Percentiles rank a stretch among this genome's conserved stretches.
Evolutionary conservation across 2,888 invertebrate genomes (phyloP).

Genomic region (Lasioglossum oenotherae): DNA sequence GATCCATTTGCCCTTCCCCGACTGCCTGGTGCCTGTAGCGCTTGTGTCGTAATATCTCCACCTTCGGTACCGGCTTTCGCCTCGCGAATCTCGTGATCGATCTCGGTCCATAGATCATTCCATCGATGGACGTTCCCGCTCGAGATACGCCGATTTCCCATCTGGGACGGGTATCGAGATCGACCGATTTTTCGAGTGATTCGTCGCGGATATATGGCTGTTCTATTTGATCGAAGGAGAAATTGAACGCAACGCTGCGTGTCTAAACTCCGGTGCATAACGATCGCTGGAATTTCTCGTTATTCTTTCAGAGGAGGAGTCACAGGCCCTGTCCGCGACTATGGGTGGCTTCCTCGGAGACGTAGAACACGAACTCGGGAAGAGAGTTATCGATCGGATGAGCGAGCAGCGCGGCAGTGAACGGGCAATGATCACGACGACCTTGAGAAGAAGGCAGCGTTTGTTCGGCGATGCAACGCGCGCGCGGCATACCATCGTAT

Average conservation of each 20-base stretch:
- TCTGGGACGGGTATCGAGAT: slow-evolving; percentile 13
- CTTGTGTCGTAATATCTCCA: slow-evolving; percentile 62
- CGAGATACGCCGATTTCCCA: slow-evolving; percentile 40
- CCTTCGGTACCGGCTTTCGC: slow-evolving; percentile 25
- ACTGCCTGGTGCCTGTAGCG: slow-evolving; percentile 32
- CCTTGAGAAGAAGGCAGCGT: slow-evolving; percentile 68
- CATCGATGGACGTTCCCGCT: slow-evolving; percentile 49
- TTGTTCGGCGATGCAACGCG: slow-evolving; percentile 61
- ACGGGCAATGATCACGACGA: slow-evolving; percentile 64
- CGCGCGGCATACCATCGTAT: slow-evolving; percentile 65
- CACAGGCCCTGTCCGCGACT: slow-evolving; percentile 3
- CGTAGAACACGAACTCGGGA: slow-evolving; percentile 35
- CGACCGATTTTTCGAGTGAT: neutral
- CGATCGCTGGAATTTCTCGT: slow-evolving; percentile 46
- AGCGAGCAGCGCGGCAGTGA: slow-evolving; percentile 50
- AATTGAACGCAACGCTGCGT: neutral
- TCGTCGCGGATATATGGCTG: neutral
- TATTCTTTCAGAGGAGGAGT: slow-evolving; percentile 14
- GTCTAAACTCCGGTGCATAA: slow-evolving; percentile 38
- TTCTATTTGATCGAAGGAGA: slow-evolving; percentile 1
- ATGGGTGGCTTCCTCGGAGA: slow-evolving; percentile 34
- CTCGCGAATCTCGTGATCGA: slow-evolving; percentile 42
- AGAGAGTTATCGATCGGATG: slow-evolving; percentile 56
- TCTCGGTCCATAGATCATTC: slow-evolving; percentile 60
- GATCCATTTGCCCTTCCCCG: slow-evolving; percentile 55